Conservation (phyloP, 2,888 invertebrate species). For the Nemurella pictetii region DNA sequence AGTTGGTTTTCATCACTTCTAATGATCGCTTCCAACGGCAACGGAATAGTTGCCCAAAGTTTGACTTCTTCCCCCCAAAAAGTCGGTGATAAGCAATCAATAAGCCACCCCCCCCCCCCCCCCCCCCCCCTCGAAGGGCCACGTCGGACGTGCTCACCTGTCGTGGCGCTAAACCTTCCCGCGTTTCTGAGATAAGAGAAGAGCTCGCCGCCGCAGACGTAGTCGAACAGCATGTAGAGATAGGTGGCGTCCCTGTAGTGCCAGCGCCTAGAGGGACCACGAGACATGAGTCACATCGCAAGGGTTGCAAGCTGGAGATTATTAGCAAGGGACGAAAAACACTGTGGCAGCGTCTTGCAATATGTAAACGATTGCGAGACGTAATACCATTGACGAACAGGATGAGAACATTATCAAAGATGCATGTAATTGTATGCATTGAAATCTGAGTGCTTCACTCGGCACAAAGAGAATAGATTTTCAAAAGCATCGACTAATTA, state of each 20-base stretch:
- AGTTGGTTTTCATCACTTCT: no score
- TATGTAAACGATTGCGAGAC: no score
- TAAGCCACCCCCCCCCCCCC: not conserved
- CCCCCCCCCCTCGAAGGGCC: no score
- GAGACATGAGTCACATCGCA: not conserved
- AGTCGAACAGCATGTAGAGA: slow-evolving; percentile 97
- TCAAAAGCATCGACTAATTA: not conserved
- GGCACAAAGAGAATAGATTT: no score
- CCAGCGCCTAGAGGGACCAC: slow-evolving; percentile 70
- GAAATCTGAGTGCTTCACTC: no score
- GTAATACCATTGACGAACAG: no score
- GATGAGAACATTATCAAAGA: no score
- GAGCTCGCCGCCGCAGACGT: slow-evolving; percentile 94
- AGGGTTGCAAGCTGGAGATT: not conserved
- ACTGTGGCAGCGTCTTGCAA: no score
- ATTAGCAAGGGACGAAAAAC: no score
- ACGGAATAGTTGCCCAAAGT: not conserved
- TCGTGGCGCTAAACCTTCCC: slow-evolving; percentile 83
- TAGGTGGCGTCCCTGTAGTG: slow-evolving; percentile 87
- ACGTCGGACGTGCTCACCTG: slow-evolving; percentile 65
- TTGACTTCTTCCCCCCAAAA: not conserved
- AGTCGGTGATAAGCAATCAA: not conserved
- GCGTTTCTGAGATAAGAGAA: slow-evolving; percentile 94
- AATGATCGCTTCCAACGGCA: not conserved
- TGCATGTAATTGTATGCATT: no score